Base-by-base conservation (phyloP, 2,113 vertebrate genomes). In the Eurystomus gularis region DNA sequence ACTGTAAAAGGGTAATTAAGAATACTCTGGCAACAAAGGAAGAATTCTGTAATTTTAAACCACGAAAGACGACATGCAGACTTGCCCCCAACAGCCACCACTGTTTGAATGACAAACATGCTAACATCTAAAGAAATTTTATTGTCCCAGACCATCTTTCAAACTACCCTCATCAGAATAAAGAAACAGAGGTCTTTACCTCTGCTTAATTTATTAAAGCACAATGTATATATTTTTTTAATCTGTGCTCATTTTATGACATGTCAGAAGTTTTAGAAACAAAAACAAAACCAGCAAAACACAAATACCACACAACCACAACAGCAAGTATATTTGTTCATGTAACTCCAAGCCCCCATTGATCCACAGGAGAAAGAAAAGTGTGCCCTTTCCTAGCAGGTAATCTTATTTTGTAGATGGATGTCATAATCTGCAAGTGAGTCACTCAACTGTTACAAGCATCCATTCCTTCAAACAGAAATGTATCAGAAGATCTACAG, bases 401-500 rank as follows among this genome's bases (percentile, higher is more conserved):
- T 55, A 91, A 93, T 33, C 37, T 95, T 78, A 76, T 84, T 92
- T 89, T 94, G 46, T 84, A 87, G 94, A 89, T 40, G 13, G 78
- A 94, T 93, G 46, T 48, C 42, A 95, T 70, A 93, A 90, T 69
- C 44, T 89, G 65, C 89, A 85, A 86, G 33, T 42, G 49, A 97
- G 23, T 92, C 20, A 77, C 64, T 96, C 51, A 95, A 26, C 48
- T 92, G 37, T 73, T 93, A 85, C 26, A 95, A 96, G 75, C 54
- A 85, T 76, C 75, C 88, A 70, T 86, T 51, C 69, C 55, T 86
- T 69, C 49, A 61, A 23, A 85, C 11, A 87, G 20, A 81, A 90
- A 83, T 42, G n/a, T 83, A 93, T 91, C 48, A 95, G 51, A 93
- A 96, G 64, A 94, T 91, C 80, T 93, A 89, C 42, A 90, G 86